Percentiles rank a stretch among this genome's conserved stretches.
Evolutionary conservation across 2,797 vertebrate species (phyloP).

Genomic region (Chaunax sp.): DNA sequence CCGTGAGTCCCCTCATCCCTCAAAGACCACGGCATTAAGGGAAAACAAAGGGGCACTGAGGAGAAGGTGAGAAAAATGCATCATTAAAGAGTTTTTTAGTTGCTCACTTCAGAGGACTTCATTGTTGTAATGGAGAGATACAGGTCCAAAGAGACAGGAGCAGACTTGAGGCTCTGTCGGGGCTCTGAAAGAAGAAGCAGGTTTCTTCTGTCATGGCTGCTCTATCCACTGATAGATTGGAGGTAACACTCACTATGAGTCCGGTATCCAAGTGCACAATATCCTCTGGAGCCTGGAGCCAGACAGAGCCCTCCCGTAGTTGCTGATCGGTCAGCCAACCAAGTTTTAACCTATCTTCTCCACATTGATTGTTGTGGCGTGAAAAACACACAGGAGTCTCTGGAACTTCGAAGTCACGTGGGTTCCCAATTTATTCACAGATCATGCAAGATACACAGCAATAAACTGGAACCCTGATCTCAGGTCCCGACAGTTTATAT

Average conservation of each 20-base stretch:
- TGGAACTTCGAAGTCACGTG: too few species aligned
- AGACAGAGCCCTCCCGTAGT: constrained; percentile 41
- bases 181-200: constrained; percentile 76
- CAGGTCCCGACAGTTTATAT: too few species aligned
- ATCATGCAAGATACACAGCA: too few species aligned
- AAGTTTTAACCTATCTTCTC: constrained; percentile 25
- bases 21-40: constrained; percentile 51
- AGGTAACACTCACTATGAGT: constrained; percentile 65
- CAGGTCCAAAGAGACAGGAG: constrained; percentile 38
- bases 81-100: constrained; percentile 53
- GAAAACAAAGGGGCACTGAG: constrained; percentile 50
- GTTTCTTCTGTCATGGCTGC: constrained; percentile 74
- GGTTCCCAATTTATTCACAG: too few species aligned
- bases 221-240: constrained; percentile 73
- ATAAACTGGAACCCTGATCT: too few species aligned
- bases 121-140: constrained; percentile 46
- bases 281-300: constrained; percentile 54
- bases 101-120: constrained; percentile 53
- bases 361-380: too few species aligned
- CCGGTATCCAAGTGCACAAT: constrained; percentile 45
- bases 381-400: too few species aligned
- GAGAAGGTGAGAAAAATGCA: constrained; percentile 41
- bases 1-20: constrained; percentile 39
- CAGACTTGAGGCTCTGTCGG: constrained; percentile 62
- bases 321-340: constrained; percentile 41